Evolutionary conservation across 2,113 vertebrate genomes (phyloP).

Genomic region (Tenebrosternarchus preto): DNA sequence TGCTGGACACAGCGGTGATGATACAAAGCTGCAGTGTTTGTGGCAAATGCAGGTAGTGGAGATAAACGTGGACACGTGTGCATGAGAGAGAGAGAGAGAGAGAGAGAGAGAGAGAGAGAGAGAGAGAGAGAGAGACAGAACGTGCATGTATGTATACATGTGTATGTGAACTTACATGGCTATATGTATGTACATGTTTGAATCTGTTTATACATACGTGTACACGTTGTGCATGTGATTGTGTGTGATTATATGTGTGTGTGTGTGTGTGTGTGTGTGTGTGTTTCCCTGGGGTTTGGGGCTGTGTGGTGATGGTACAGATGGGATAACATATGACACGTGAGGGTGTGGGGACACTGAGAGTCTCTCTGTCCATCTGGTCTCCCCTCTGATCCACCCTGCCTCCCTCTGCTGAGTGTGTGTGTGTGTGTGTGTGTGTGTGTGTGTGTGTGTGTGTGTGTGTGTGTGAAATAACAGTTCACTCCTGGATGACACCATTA

Average conservation of each 20-base stretch:
- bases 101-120: too few relatives aligned
- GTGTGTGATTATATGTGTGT: conserved; percentile 36
- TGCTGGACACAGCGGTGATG: conserved; percentile 45
- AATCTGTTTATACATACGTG: conserved; percentile 17
- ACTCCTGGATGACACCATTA: conserved; percentile 20
- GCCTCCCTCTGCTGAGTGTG: conserved; percentile 70
- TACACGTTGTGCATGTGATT: conserved; percentile 35
- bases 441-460: conserved; percentile 50
- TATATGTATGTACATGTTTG: conserved; percentile 20
- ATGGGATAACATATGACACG: conserved; percentile 84
- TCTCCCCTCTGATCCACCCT: conserved; percentile 76
- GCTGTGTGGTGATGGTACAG: conserved; percentile 77
- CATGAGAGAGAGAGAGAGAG: too few relatives aligned
- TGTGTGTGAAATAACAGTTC: conserved; percentile 22
- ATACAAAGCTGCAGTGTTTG: conserved; percentile 52
- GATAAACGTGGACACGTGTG: too few relatives aligned
- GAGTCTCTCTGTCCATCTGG: conserved; percentile 76
- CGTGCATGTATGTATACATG: conserved; percentile 28
- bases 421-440: conserved; percentile 46
- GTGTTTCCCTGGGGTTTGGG: conserved; percentile 71
- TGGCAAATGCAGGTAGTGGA: background rate
- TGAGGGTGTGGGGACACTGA: conserved; percentile 68
- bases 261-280: conserved; percentile 44
- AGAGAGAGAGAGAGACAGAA: too few relatives aligned
- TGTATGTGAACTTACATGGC: conserved; percentile 3